Percentiles rank a stretch among this genome's conserved stretches.
These are phyloP conservation scores for Neopipo cinnamomea DNA, from an alignment of 2,113 vertebrate species.

Conservation along the genomic window DNA sequence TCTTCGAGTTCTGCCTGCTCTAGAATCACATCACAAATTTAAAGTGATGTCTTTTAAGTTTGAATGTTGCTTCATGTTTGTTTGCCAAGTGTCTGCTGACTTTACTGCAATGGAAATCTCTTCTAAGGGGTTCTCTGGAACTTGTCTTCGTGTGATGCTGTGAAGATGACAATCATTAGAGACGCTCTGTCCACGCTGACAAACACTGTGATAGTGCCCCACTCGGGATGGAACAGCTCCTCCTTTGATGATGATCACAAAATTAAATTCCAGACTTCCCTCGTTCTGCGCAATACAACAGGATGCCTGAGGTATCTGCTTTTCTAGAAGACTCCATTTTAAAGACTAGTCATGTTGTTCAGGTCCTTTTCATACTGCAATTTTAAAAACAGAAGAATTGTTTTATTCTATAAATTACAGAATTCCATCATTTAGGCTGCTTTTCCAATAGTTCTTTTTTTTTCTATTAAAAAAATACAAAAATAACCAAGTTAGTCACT, in stretches of 20 bases:
- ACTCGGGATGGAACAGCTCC: conserved; percentile 95
- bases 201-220: conserved; percentile 96
- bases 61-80: neutral
- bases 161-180: conserved; percentile 98
- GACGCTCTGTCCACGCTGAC: conserved; percentile 92
- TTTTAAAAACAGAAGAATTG: neutral
- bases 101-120: neutral
- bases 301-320: conserved; percentile 89
- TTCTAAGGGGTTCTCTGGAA: conserved; percentile 94
- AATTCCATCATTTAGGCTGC: neutral
- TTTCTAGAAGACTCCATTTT: neutral
- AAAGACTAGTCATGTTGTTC: neutral
- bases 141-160: conserved; percentile 92
- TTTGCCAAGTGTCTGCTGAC: neutral
- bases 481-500: neutral
- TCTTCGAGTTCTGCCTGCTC: neutral
- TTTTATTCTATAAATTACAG: neutral
- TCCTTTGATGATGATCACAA: conserved; percentile 96
- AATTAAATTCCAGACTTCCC: conserved; percentile 95
- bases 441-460: neutral
- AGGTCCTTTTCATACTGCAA: neutral
- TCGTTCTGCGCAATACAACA: conserved; percentile 93
- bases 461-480: neutral
- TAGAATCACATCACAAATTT: neutral
- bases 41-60: neutral